Evolutionary conservation across 30 jellyfish, hydroid and myxozoan genomes (phyloP), one percentile per base, ranked within the genome.

Genomic region (Pseudorhiza aurosa): DNA sequence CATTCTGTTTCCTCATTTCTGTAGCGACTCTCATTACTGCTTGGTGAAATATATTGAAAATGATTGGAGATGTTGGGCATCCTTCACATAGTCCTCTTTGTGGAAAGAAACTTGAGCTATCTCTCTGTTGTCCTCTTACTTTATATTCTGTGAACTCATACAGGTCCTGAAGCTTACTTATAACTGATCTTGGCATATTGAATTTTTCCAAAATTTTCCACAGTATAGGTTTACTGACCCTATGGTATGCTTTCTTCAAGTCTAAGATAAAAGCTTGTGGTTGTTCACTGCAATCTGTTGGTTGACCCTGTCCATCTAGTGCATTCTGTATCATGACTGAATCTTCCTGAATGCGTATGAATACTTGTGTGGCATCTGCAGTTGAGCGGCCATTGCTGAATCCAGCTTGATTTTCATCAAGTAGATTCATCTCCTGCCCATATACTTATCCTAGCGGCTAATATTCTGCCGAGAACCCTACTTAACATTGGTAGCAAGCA

Each of bases 21-120:
- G 60, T 46, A 46, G 60, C 60, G 19, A 46, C 60, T 46, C 60
- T 46, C 60, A 46, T 46, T 46, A 14, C 60, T 46, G 60, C 60
- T 46, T 46, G 19, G 19, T 46, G 60, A 46, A 4, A 46, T 46
- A 46, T 46, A 46, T 46, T 0, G 60, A 46, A 46, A 46, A 3
- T 46, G 19, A 46, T 14, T 46, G 60, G 60, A 14, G 60, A 46
- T 46, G 60, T 46, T 46, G 60, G 60, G 60, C 19, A 46, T 14
- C 19, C 60, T 46, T 46, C 19, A 46, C 19, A 27, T 14, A 46
- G 60, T 46, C 60, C 60, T 46, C 60, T 46, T 46, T 46, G 60
- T 46, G 19, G 60, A 46, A 46, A 46, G 60, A 46, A 46, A 46
- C 60, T 46, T 46, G 14, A 46, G 60, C 60, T 14, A 46, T 46